Evolutionary conservation across 1,140 invertebrate species (phyloP).

Genomic region (Heliconius himera): DNA sequence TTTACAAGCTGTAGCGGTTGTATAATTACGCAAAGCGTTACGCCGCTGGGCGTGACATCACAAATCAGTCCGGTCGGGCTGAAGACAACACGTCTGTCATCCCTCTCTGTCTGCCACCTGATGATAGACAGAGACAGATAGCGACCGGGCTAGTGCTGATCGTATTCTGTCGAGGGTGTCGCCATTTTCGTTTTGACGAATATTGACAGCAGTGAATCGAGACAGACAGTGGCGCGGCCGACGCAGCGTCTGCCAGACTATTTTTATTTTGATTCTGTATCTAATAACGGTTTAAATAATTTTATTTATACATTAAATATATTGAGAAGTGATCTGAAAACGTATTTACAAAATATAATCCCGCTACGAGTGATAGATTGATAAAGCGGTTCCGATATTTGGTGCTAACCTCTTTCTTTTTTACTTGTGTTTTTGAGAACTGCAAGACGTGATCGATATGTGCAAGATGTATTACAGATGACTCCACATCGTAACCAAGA

Average conservation of each 20-base stretch:
- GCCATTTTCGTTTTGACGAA: constrained; percentile 82
- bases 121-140: constrained; percentile 52
- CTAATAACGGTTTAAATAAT: constrained; percentile 57
- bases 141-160: constrained; percentile 67
- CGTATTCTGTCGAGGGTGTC: constrained; percentile 80
- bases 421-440: constrained; percentile 79
- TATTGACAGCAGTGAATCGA: constrained; percentile 77
- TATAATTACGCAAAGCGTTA: constrained; percentile 80
- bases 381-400: constrained; percentile 59
- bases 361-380: constrained; percentile 61
- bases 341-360: constrained; percentile 51
- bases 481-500: constrained; percentile 63
- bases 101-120: constrained; percentile 52
- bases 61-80: constrained; percentile 74
- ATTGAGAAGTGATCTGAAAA: constrained; percentile 50
- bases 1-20: constrained; percentile 67
- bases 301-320: constrained; percentile 45
- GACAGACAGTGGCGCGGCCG: constrained; percentile 78
- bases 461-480: constrained; percentile 80
- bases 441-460: constrained; percentile 80
- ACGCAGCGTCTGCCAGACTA: constrained; percentile 76
- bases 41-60: constrained; percentile 80
- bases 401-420: constrained; percentile 76
- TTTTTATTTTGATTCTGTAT: constrained; percentile 80
- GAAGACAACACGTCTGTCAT: constrained; percentile 71